These are phyloP conservation scores for Sclerurus mexicanus DNA, from an alignment of 2,113 vertebrate genomes.

Conservation along the genomic window DNA sequence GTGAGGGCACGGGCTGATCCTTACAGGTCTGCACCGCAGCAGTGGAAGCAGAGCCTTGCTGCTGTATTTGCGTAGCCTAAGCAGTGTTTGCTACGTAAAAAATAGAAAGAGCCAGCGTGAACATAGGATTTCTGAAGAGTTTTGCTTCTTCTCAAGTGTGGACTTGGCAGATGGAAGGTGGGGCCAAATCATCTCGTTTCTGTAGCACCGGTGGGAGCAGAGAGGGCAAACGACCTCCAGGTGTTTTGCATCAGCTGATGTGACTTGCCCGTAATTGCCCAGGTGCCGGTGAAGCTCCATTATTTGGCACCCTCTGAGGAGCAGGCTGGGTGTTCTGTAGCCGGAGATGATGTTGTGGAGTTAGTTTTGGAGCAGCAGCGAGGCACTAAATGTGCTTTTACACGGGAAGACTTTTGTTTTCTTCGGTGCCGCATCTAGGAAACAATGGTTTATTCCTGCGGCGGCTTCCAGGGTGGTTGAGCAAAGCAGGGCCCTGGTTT, in stretches of 20 bases:
- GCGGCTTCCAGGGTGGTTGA: not conserved
- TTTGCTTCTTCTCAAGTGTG: not conserved
- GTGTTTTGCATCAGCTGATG: not conserved
- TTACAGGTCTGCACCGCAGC: accelerated
- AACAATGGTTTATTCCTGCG: not conserved
- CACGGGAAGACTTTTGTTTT: accelerated
- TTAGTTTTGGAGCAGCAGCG: not conserved
- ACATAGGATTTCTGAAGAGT: not conserved
- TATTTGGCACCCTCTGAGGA: not conserved
- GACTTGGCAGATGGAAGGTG: not conserved
- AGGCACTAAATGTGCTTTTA: not conserved
- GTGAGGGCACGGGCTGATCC: not conserved
- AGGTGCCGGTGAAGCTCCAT: not conserved
- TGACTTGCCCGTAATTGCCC: not conserved
- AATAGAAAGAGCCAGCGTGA: not conserved
- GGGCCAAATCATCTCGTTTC: not conserved
- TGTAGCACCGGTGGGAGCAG: not conserved
- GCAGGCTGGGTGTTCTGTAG: not conserved
- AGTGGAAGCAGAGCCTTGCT: not conserved
- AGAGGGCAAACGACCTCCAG: not conserved
- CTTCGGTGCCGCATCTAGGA: not conserved
- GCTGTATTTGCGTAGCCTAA: accelerated
- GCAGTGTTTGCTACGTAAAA: not conserved
- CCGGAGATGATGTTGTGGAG: accelerated
- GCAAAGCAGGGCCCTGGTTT: accelerated